Percentiles rank a stretch among this genome's conserved stretches.
These are phyloP conservation scores for Eristalis pertinax DNA, from an alignment of 2,888 invertebrate species.

Conservation along the genomic window DNA sequence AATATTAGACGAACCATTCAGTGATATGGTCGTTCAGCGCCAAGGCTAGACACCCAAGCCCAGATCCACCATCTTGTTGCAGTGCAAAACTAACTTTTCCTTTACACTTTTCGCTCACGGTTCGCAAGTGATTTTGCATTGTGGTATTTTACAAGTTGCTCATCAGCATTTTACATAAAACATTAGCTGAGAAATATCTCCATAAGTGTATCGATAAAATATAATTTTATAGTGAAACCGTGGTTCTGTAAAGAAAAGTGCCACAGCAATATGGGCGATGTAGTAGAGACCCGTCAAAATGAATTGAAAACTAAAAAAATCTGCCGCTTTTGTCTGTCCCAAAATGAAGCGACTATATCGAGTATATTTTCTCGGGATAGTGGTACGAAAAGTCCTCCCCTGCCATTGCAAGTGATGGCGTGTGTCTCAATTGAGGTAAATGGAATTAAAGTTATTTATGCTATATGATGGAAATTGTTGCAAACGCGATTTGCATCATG, in stretches of 20 bases:
- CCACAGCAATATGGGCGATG: slow-evolving; percentile 37
- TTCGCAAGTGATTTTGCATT: slow-evolving; percentile 3
- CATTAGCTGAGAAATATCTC: neutral
- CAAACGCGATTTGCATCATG: neutral
- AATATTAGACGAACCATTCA: slow-evolving; percentile 28
- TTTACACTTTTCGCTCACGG: slow-evolving; percentile 25
- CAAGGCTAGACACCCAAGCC: slow-evolving; percentile 73
- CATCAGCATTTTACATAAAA: neutral
- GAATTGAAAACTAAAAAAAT: slow-evolving; percentile 85
- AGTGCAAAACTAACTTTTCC: slow-evolving; percentile 51
- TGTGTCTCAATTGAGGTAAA: slow-evolving; percentile 90
- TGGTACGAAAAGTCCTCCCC: slow-evolving; percentile 84
- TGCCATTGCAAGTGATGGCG: slow-evolving; percentile 89
- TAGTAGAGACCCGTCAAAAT: slow-evolving; percentile 60
- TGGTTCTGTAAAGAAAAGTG: neutral
- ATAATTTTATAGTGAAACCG: neutral
- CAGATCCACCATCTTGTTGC: slow-evolving; percentile 73
- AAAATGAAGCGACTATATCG: slow-evolving; percentile 84
- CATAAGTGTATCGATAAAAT: neutral
- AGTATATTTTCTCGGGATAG: slow-evolving; percentile 85
- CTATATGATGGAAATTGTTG: neutral
- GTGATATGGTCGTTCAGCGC: slow-evolving; percentile 33
- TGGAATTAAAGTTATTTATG: slow-evolving; percentile 22
- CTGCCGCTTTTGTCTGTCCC: slow-evolving; percentile 89
- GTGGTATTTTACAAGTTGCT: neutral